These are phyloP conservation scores for Oreortyx pictus DNA, from an alignment of 2,797 vertebrate species.

Conservation along the genomic window DNA sequence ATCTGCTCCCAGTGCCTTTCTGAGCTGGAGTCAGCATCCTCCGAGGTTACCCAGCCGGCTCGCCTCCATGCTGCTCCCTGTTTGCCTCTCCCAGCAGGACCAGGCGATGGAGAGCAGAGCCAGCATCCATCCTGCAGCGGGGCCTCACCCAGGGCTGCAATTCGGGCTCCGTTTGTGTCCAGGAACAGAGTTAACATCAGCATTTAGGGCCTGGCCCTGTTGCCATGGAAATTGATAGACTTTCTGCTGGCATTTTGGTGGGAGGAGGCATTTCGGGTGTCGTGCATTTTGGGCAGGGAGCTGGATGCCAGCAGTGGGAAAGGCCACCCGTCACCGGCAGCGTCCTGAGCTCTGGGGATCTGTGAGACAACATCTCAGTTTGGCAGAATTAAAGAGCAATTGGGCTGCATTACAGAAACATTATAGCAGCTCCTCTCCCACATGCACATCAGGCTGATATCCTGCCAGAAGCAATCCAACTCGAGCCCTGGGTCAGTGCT, in stretches of 20 bases:
- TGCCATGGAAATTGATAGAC: conserved; percentile 61
- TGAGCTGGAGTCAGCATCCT: conserved; percentile 35
- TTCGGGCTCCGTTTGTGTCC: neutral
- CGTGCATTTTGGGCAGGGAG: neutral
- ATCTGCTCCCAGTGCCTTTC: conserved; percentile 61
- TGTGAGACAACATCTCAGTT: conserved; percentile 30
- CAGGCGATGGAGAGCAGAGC: neutral
- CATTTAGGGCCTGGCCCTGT: conserved; percentile 38
- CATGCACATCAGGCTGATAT: conserved; percentile 6
- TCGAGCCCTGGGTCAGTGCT: neutral
- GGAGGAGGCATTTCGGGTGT: conserved; percentile 20
- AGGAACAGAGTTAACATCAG: conserved; percentile 23
- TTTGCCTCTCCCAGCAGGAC: conserved; percentile 2
- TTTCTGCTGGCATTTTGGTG: conserved; percentile 51
- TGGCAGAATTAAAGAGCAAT: conserved; percentile 68
- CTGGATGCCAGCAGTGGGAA: neutral
- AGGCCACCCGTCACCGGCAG: neutral
- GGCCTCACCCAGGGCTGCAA: neutral
- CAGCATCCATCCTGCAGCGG: neutral
- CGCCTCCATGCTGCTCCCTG: neutral
- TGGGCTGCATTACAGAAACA: conserved; percentile 52
- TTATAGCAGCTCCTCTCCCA: conserved; percentile 49
- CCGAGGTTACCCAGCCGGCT: conserved; percentile 60
- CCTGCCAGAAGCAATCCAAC: conserved; percentile 36
- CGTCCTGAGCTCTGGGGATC: neutral